Conservation (phyloP, 2,113 vertebrate genomes). For the Gadus chalcogrammus region DNA sequence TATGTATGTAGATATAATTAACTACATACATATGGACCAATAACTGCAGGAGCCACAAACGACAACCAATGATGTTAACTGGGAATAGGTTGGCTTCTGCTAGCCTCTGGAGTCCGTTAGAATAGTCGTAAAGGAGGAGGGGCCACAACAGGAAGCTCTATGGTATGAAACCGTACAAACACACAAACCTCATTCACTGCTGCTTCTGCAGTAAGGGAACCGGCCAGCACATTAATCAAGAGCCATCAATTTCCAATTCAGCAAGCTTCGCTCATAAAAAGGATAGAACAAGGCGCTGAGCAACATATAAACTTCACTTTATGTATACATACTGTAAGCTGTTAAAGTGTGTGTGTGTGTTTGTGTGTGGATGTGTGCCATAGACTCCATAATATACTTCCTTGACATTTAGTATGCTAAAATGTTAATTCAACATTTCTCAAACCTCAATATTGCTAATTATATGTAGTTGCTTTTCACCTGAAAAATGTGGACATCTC, state of each 20-base stretch:
- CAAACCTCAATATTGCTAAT: not conserved
- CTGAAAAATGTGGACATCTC: not conserved
- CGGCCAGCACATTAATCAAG: conserved; percentile 61
- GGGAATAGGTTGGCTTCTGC: too few relatives aligned
- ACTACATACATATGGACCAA: not conserved
- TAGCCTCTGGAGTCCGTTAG: too few relatives aligned
- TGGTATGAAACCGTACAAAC: not conserved
- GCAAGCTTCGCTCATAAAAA: conserved; percentile 25
- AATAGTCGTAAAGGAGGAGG: too few relatives aligned
- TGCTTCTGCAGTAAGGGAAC: conserved; percentile 72
- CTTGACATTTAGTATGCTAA: not conserved
- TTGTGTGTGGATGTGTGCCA: not conserved
- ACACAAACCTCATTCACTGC: conserved; percentile 50
- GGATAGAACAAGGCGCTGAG: conserved; percentile 4
- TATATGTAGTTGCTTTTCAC: not conserved
- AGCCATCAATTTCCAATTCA: conserved; percentile 54
- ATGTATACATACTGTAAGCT: not conserved
- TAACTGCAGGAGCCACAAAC: too few relatives aligned
- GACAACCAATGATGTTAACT: too few relatives aligned
- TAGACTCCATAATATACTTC: not conserved
- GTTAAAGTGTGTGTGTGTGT: not conserved
- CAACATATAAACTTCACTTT: not conserved
- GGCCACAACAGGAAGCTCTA: too few relatives aligned
- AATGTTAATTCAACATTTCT: not conserved
- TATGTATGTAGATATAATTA: too few relatives aligned